Base-by-base conservation (phyloP, 2,888 invertebrate species). In the Thereva nobilitata region DNA sequence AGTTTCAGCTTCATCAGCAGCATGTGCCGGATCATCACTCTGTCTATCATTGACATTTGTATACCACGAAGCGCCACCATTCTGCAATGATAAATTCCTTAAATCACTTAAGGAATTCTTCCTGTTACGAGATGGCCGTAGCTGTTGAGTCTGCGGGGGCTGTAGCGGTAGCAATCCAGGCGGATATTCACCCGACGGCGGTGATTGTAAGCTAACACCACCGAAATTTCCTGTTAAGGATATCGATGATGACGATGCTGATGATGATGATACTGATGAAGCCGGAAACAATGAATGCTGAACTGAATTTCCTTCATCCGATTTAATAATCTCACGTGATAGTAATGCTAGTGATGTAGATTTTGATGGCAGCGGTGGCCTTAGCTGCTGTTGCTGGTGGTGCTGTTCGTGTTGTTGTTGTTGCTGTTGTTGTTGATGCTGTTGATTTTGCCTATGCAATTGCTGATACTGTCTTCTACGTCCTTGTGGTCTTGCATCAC, bases 1-100 rank as follows among this genome's bases (percentile, higher is more conserved):
- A 8, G 40, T 47, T 7, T 44, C 52, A 10, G 23, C 23, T n/a
- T 50, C 45, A 47, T 57, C 52, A 55, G 23, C 45, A 9, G 64
- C 47, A 23, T 66, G 66, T 44, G 63, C 37, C 45, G 67, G 70
- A 50, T 70, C 70, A 50, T 66, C 70, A 47, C 70, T 66, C 42
- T 70, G 67, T 40, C 68, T 56, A 10, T 66, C 66, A 23, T 49
- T 65, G 34, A 50, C 35, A 54, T 45, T 65, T 4, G 45, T 7
- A 47, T 63, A 66, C 59, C 59, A 40, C 41, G 54, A 42, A 2
- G 64, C 9, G 8, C 23, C 8, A 42, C 34, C 5, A 41, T 63
- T 55, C 41, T 66, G 67, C 40, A 65, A 12, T 6, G 64, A 54
- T 8, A 68, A 35, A 10, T 50, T 66, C n/a, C 66, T 44, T 8